Evolutionary conservation across 2,113 vertebrate species (phyloP), one percentile per base, ranked within the genome.

Genomic region (Oreotragus oreotragus): DNA sequence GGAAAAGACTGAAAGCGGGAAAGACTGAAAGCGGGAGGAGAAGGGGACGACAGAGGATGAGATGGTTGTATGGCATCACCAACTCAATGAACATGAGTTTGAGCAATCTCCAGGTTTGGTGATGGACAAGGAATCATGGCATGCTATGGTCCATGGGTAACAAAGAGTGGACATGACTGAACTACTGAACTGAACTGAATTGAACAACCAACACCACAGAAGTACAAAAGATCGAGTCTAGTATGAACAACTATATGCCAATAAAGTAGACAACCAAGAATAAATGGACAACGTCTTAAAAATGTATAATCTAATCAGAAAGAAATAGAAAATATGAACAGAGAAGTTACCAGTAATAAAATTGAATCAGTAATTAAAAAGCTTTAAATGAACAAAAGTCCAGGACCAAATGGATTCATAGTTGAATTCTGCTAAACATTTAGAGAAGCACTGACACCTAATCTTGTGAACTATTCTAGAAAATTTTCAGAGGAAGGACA

Each of bases 41-140:
- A 70, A 70, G 64, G 2, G 2, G n/a, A 23, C 0, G 0, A 70
- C n/a, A 36, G n/a, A 70, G n/a, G n/a, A 70, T 39, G 2, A 70
- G n/a, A 39, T 70, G n/a, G 19, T 11, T 70, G 19, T 5, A 70
- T 36, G 64, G n/a, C 19, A 70, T 70, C 66, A 70, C 10, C 0
- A 2, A 39, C 66, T 23, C 8, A 0, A 70, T 39, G 66, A 10
- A 70, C 66, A 23, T 39, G n/a, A 70, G 19, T n/a, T 21, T 70
- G 66, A 23, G n/a, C 10, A 39, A 39, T 10, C 66, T 39, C n/a
- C 8, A 23, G n/a, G 10, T 5, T 39, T 70, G 66, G 19, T 23
- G n/a, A 70, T 23, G 66, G n/a, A 70, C n/a, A 23, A 5, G 66
- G n/a, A 70, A 23, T 5, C n/a, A 1, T 23, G 10, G 0, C 0